Percentiles rank a stretch among this genome's conserved stretches.
These are phyloP conservation scores for Calliopum simillimum DNA, from an alignment of 2,888 invertebrate genomes.

Conservation along the genomic window DNA sequence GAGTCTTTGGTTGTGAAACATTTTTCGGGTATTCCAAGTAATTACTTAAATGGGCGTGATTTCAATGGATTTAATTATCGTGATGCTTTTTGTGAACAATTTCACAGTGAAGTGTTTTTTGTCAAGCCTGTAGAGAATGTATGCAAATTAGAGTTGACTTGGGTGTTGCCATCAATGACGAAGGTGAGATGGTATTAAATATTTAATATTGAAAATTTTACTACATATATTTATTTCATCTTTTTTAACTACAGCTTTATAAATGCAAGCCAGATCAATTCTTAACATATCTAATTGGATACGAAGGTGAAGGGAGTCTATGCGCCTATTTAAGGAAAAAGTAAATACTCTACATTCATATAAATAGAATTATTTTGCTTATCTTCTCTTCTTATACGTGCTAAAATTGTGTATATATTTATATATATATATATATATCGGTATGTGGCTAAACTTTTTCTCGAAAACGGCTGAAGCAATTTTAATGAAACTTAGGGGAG, in stretches of 20 bases:
- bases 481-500: too few relatives aligned
- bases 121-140: conserved; percentile 81
- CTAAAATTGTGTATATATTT: too few relatives aligned
- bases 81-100: conserved; percentile 60
- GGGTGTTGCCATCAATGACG: conserved; percentile 61
- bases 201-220: not conserved
- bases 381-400: too few relatives aligned
- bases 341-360: conserved; percentile 67
- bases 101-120: conserved; percentile 70
- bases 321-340: conserved; percentile 80
- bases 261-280: conserved; percentile 72
- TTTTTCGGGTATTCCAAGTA: conserved; percentile 79
- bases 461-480: too few relatives aligned
- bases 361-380: too few relatives aligned
- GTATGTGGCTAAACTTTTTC: too few relatives aligned
- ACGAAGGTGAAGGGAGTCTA: conserved; percentile 89
- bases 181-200: conserved; percentile 43
- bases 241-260: conserved; percentile 52
- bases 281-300: conserved; percentile 82
- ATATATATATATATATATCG: too few relatives aligned
- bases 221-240: not conserved
- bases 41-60: conserved; percentile 74
- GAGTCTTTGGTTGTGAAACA: conserved; percentile 67
- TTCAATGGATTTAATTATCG: conserved; percentile 68
- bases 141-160: conserved; percentile 72